phyloP scores from a whole-genome alignment of 1,140 invertebrate species.

The Whitmania pigra region DNA sequence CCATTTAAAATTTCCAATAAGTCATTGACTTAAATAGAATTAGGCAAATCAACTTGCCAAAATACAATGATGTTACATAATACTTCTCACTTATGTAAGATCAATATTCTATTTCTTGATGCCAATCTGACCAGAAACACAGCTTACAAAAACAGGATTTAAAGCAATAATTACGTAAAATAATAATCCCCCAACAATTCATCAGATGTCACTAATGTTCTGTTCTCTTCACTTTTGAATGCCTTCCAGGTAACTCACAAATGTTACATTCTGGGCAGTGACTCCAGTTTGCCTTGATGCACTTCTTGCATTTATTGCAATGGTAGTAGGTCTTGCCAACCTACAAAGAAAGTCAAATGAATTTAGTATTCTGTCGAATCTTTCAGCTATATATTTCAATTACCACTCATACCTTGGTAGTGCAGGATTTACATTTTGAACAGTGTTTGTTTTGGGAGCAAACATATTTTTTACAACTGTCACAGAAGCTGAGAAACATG shows the following conservation, averaged over 20 bases:
- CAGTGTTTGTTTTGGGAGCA: neutral
- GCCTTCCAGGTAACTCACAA: neutral
- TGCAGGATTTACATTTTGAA: neutral
- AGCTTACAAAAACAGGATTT: too few relatives aligned
- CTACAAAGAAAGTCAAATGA: neutral
- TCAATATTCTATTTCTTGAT: too few relatives aligned
- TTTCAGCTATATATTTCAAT: neutral
- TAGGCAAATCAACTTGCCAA: too few relatives aligned
- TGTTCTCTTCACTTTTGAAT: neutral
- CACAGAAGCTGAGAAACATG: neutral
- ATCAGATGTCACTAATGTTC: too few relatives aligned
- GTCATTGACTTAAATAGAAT: too few relatives aligned
- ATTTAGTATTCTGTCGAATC: neutral
- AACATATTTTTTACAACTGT: conserved; percentile 8
- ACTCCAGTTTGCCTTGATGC: neutral
- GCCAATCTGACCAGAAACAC: too few relatives aligned
- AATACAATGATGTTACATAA: too few relatives aligned
- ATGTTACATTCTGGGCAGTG: neutral
- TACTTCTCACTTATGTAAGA: too few relatives aligned
- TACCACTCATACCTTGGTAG: neutral
- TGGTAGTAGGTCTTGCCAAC: neutral
- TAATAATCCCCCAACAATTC: too few relatives aligned
- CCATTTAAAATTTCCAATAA: too few relatives aligned
- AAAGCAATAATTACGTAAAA: too few relatives aligned
- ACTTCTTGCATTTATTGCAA: neutral